phyloP scores from a whole-genome alignment of 2,113 vertebrate genomes.

The Anseranas semipalmata region DNA sequence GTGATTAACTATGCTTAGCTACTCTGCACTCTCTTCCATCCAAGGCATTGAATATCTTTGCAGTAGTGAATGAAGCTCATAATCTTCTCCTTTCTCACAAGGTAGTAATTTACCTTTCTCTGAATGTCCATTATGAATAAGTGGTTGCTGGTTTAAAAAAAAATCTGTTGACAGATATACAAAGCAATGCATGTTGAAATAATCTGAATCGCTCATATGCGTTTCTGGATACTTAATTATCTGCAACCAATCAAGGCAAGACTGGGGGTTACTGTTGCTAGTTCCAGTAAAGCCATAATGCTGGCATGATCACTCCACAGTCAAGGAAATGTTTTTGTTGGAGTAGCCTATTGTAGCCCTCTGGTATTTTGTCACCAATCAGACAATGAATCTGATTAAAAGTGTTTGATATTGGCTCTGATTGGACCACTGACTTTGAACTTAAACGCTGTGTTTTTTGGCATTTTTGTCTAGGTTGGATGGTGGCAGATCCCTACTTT shows the following conservation, averaged over 20 bases:
- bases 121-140: constrained; percentile 55
- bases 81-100: constrained; percentile 47
- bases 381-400: neutral
- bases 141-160: constrained; percentile 29
- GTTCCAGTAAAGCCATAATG: neutral
- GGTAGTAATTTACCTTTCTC: constrained; percentile 59
- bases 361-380: neutral
- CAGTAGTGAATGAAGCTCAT: constrained; percentile 28
- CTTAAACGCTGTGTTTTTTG: rapidly evolving
- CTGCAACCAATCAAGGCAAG: constrained; percentile 7
- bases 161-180: constrained; percentile 36
- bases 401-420: neutral
- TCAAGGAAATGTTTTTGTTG: neutral
- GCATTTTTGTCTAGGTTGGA: neutral
- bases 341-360: neutral
- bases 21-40: constrained; percentile 11
- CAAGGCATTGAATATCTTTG: constrained; percentile 36
- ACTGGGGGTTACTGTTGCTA: neutral
- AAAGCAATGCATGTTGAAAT: constrained; percentile 30
- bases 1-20: constrained; percentile 59
- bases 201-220: constrained; percentile 6
- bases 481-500: neutral
- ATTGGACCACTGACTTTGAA: neutral
- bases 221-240: constrained; percentile 48
- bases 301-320: neutral